These are phyloP conservation scores for Synodontis membranacea DNA, from an alignment of 2,113 vertebrate species.

Conservation along the genomic window DNA sequence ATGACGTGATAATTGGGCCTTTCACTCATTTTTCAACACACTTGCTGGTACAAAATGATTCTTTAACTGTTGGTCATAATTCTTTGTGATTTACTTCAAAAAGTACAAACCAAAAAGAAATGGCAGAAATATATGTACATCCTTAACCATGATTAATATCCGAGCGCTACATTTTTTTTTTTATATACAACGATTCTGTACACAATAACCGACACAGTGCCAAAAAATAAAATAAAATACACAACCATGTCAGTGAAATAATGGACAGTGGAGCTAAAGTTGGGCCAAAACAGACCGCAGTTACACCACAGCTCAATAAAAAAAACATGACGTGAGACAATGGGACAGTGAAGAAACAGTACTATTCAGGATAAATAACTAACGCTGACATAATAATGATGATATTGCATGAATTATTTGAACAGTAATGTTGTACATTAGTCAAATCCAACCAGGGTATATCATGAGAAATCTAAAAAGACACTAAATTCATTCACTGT, in stretches of 20 bases:
- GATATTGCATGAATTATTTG: neutral
- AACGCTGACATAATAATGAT: neutral
- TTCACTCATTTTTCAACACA: neutral
- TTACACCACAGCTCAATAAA: neutral
- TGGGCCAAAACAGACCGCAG: neutral
- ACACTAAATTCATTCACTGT: neutral
- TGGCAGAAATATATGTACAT: neutral
- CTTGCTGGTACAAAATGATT: neutral
- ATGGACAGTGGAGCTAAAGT: neutral
- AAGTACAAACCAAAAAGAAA: neutral
- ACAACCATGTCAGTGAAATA: neutral
- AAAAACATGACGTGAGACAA: neutral
- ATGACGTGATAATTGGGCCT: neutral
- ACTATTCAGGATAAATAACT: neutral
- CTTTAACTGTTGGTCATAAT: neutral
- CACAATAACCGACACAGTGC: neutral
- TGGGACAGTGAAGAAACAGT: neutral
- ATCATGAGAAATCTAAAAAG: no score
- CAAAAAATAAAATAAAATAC: no score
- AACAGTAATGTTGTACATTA: neutral
- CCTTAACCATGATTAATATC: neutral
- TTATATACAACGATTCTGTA: neutral
- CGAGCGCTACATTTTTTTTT: neutral
- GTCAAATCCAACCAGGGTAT: neutral
- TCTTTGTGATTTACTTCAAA: neutral